Conservation (phyloP, 1,140 invertebrate species). For the Papilio aristodemus region DNA sequence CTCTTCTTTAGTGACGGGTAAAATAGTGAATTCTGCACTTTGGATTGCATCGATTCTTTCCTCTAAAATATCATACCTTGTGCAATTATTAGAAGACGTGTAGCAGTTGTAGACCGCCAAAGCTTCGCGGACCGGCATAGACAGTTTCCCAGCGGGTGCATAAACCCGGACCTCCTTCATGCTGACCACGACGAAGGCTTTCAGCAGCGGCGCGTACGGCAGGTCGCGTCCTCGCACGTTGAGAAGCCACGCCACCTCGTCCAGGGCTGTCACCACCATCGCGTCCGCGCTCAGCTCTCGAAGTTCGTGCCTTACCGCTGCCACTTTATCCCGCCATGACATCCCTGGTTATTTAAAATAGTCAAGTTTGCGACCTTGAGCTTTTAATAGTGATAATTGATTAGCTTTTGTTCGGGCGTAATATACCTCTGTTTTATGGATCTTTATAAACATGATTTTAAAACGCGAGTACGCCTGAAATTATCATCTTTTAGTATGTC, state of each 20-base stretch:
- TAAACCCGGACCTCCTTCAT: conserved; percentile 83
- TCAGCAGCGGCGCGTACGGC: conserved; percentile 92
- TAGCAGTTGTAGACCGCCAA: conserved; percentile 83
- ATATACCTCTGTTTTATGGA: too few relatives aligned
- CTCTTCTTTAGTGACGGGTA: too few relatives aligned
- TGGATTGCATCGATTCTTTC: neutral
- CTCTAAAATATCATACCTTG: conserved; percentile 79
- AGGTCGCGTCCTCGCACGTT: conserved; percentile 97
- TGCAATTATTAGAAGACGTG: conserved; percentile 81
- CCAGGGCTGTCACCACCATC: conserved; percentile 92
- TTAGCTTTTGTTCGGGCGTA: too few relatives aligned
- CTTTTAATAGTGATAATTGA: too few relatives aligned
- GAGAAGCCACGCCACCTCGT: conserved; percentile 96
- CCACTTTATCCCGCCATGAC: conserved; percentile 88
- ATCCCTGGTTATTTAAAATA: conserved; percentile 80
- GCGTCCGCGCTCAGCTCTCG: conserved; percentile 85
- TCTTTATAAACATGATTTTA: too few relatives aligned
- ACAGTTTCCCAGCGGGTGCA: conserved; percentile 82
- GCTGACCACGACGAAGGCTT: conserved; percentile 88
- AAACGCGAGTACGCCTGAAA: too few relatives aligned
- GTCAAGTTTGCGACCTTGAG: too few relatives aligned
- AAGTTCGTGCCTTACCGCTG: conserved; percentile 84
- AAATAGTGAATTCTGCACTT: neutral
- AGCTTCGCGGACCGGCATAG: conserved; percentile 76
- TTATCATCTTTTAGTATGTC: too few relatives aligned